Evolutionary conservation across 2,113 vertebrate genomes (phyloP).

Genomic region (Halichoeres trimaculatus): DNA sequence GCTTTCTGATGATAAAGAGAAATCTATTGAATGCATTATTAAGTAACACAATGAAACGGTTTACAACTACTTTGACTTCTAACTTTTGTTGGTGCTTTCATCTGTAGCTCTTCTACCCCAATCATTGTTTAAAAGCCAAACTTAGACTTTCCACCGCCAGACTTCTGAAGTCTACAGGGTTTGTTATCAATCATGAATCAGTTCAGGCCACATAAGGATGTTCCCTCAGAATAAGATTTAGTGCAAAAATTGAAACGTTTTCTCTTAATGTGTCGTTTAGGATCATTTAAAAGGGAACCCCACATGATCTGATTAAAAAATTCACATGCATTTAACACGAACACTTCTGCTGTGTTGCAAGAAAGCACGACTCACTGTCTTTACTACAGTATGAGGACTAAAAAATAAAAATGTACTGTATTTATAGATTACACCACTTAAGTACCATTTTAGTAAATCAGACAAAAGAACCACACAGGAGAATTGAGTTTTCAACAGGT

Average conservation of each 20-base stretch:
- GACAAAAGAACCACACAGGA: not conserved
- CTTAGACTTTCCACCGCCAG: too few relatives aligned
- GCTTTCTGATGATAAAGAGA: not conserved
- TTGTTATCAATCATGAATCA: not conserved
- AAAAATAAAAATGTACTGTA: not conserved
- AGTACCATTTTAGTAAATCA: not conserved
- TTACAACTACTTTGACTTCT: too few relatives aligned
- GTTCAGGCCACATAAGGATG: not conserved
- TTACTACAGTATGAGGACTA: not conserved
- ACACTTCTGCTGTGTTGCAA: not conserved
- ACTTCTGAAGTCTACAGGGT: not conserved
- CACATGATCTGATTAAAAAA: not conserved
- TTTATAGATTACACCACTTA: not conserved
- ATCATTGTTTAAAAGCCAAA: too few relatives aligned
- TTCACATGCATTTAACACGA: not conserved
- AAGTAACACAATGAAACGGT: not conserved
- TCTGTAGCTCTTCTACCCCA: too few relatives aligned
- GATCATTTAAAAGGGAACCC: not conserved
- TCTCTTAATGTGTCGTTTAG: not conserved
- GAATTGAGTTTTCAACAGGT: constrained; percentile 13
- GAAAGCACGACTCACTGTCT: not conserved
- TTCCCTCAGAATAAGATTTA: not conserved
- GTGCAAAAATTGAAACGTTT: too few relatives aligned
- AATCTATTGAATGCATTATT: not conserved
- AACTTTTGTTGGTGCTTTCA: too few relatives aligned